Evolutionary conservation across 1,140 invertebrate genomes (phyloP), one percentile per base, ranked within the genome.

Genomic region (Gyrodactylus salaris): DNA sequence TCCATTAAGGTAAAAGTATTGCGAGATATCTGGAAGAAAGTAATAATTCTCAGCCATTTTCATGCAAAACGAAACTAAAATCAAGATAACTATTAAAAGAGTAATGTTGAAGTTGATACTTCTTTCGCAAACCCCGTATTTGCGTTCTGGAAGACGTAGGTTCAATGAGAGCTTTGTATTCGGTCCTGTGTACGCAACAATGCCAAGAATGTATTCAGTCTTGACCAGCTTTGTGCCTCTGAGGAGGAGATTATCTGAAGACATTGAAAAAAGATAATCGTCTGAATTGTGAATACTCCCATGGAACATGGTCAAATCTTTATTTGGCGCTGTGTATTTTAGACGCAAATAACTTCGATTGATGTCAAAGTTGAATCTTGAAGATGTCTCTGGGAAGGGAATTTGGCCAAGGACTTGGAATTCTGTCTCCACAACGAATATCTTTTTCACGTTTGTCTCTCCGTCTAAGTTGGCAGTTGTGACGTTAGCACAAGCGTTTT

Each of bases 171-270:
- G 80, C 79, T 90, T 89, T 0, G 88, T 89, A 73, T 89, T 87
- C 77, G 85, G 84, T 1, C 87, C 87, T 16, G 88, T 89, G 76
- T 89, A 91, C 25, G 89, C 83, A 24, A 87, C 87, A 76, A 77
- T 75, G 83, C 84, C 84, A 78, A 80, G 84, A 74, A 89, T 84
- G 79, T 83, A 86, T 75, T 87, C 85, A 0, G 88, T 89, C 77
- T 89, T 89, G 79, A 87, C 88, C 0, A 91, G 82, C 74, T 85
- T 82, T 0, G 87, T 86, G 0, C 88, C 88, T 75, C 88, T 82
- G 27, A 89, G 81, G 75, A 89, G 81, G 0, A 90, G 78, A 81
- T 90, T 87, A 68, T 89, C 86, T 0, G 86, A 83, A 0, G 81
- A 81, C 0, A 88, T 78, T 0, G 84, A 80, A 19, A 75, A 27